A percentile compares a stretch with the other conserved stretches of the same genome.
Conservation (phyloP, 2,888 invertebrate species). For the Pterobdella sp. region DNA sequence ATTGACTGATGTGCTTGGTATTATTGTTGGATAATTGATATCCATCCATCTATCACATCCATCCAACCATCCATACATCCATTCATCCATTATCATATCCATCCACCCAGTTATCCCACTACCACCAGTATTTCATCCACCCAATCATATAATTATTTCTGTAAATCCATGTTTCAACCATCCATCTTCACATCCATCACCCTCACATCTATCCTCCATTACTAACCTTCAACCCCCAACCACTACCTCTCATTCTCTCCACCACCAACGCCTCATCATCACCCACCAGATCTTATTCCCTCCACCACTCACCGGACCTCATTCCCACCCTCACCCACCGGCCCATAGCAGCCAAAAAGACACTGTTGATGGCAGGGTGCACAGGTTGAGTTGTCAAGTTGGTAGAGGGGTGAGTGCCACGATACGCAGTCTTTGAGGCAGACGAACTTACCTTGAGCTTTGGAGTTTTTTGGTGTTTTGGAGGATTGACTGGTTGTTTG, state of each 20-base stretch:
- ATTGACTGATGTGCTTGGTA: too few relatives aligned
- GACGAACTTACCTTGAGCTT: not conserved
- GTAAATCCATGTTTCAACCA: too few relatives aligned
- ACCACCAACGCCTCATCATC: not conserved
- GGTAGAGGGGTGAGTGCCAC: constrained; percentile 48
- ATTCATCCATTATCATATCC: too few relatives aligned
- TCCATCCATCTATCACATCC: too few relatives aligned
- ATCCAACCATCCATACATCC: too few relatives aligned
- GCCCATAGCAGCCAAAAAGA: constrained; percentile 69
- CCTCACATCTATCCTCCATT: not conserved
- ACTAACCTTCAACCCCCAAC: not conserved
- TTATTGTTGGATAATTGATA: too few relatives aligned
- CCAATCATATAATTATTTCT: too few relatives aligned
- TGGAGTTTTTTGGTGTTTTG: not conserved
- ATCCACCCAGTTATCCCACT: too few relatives aligned
- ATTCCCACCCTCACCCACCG: constrained; percentile 50
- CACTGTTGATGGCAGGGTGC: constrained; percentile 82
- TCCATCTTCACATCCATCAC: not conserved
- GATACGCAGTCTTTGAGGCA: not conserved
- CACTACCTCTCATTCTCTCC: not conserved
- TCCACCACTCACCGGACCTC: not conserved
- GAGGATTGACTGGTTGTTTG: not conserved
- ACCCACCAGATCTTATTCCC: not conserved
- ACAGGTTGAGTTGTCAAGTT: constrained; percentile 76
- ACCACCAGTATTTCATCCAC: too few relatives aligned